A percentile compares a stretch with the other conserved stretches of the same genome.
These are phyloP conservation scores for Acanthurus leucopareius DNA, from an alignment of 2,797 vertebrate genomes.

Conservation along the genomic window DNA sequence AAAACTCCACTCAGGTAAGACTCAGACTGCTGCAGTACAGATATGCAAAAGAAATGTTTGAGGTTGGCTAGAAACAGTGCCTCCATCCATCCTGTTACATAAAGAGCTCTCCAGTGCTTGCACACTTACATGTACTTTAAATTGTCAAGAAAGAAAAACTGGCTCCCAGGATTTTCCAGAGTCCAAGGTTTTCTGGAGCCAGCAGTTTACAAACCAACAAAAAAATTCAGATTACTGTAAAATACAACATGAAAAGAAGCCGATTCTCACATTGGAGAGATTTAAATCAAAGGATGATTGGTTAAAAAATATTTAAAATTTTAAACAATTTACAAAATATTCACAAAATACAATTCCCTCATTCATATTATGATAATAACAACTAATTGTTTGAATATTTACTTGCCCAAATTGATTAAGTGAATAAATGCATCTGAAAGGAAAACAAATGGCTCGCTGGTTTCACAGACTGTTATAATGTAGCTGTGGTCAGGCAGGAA, in stretches of 20 bases:
- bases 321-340: no score
- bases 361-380: no score
- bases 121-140: no score
- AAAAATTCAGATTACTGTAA: not conserved
- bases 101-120: no score
- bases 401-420: not conserved
- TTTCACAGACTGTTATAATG: not conserved
- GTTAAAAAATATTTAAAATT: not conserved
- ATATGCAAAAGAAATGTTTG: slow-evolving; percentile 3
- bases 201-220: not conserved
- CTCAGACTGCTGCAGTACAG: not conserved
- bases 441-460: no score
- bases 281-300: not conserved
- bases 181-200: not conserved
- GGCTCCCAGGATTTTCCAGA: no score
- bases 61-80: not conserved
- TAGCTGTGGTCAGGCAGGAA: not conserved
- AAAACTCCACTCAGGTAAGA: slow-evolving; percentile 87
- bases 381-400: not conserved
- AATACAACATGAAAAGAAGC: not conserved
- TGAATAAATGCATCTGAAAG: not conserved
- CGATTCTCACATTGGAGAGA: no score
- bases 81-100: not conserved
- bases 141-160: no score
- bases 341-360: no score